Conservation (phyloP, 1,140 invertebrate species). For the Galleria mellonella region DNA sequence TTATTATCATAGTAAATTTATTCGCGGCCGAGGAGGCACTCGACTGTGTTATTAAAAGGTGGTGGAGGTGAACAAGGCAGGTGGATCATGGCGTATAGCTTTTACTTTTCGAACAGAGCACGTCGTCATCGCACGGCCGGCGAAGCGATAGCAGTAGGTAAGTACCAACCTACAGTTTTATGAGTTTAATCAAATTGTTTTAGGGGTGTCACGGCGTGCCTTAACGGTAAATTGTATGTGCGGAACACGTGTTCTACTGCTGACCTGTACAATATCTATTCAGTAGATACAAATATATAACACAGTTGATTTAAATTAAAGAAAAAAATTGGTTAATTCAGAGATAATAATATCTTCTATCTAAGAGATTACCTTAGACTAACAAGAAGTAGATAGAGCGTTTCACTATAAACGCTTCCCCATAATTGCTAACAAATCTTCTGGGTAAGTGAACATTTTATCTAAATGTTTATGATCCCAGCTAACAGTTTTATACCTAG, state of each 20-base stretch:
- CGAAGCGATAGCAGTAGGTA: conserved; percentile 13
- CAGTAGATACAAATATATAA: conserved; percentile 9
- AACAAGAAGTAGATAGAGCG: no score
- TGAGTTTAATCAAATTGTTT: conserved; percentile 65
- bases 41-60: conserved; percentile 72
- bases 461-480: no score
- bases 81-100: conserved; percentile 51
- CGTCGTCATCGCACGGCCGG: conserved; percentile 14
- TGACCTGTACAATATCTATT: conserved; percentile 31
- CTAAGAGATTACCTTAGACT: no score
- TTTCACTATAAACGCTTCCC: no score
- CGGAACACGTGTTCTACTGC: conserved; percentile 33
- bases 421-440: no score
- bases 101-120: conserved; percentile 43
- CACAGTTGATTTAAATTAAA: no score
- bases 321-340: no score
- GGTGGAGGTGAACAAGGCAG: conserved; percentile 37
- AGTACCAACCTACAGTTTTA: conserved; percentile 45
- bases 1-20: conserved; percentile 61
- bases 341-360: no score
- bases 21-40: conserved; percentile 55
- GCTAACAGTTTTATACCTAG: no score
- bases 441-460: no score
- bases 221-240: conserved; percentile 44
- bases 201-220: conserved; percentile 43